These are phyloP conservation scores for Erythrolamprus reginae DNA, from an alignment of 2,113 vertebrate genomes.

Conservation along the genomic window DNA sequence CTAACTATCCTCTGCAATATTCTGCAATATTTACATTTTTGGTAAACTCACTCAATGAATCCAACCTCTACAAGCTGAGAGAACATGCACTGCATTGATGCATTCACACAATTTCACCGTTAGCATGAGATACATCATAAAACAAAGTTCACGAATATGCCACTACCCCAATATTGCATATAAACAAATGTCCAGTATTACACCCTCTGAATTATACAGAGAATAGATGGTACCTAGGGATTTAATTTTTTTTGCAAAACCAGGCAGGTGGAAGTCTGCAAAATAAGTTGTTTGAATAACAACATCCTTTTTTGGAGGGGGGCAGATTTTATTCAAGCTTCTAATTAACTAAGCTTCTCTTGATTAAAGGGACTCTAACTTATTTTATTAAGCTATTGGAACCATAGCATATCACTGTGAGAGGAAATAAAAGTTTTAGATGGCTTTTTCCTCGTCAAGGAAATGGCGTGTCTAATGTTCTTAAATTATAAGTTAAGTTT, in stretches of 20 bases:
- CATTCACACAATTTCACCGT: no score
- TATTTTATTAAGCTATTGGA: not conserved
- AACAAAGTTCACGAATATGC: no score
- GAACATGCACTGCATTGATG: no score
- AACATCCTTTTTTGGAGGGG: not conserved
- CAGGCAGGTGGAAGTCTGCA: not conserved
- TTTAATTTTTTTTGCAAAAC: not conserved
- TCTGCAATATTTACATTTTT: no score
- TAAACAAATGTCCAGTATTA: not conserved
- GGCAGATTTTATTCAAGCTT: not conserved
- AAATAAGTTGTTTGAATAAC: not conserved
- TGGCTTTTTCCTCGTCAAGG: not conserved
- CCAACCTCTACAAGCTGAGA: no score
- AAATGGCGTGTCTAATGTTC: not conserved
- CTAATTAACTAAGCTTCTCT: constrained; percentile 4
- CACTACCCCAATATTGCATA: not conserved
- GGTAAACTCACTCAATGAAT: no score
- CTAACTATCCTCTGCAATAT: no score
- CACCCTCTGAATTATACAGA: not conserved
- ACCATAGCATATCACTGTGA: not conserved
- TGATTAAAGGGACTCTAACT: not conserved
- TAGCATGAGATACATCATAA: no score
- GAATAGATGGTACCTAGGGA: not conserved
- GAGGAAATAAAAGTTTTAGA: not conserved
- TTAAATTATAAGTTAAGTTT: not conserved